These are phyloP conservation scores for Eulithis testata DNA, from an alignment of 2,888 invertebrate genomes.

Conservation along the genomic window DNA sequence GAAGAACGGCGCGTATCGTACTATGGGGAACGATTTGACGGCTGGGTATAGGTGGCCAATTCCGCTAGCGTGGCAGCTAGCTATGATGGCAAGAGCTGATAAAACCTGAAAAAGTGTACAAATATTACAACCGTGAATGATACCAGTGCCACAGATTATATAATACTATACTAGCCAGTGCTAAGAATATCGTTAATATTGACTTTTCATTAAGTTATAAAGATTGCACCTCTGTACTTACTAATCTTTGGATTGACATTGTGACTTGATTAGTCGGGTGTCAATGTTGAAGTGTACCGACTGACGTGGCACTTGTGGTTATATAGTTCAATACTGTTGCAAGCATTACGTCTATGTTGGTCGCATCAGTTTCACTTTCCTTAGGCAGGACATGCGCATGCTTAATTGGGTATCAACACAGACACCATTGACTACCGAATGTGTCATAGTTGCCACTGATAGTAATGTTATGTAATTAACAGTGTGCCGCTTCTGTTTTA, in stretches of 20 bases:
- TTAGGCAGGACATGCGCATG: conserved; percentile 75
- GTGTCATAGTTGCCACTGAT: conserved; percentile 63
- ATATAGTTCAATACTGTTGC: conserved; percentile 83
- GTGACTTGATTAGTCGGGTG: conserved; percentile 70
- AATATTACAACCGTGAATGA: neutral
- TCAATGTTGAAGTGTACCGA: conserved; percentile 70
- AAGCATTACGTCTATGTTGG: conserved; percentile 74
- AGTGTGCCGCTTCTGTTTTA: conserved; percentile 19
- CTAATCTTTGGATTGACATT: conserved; percentile 73
- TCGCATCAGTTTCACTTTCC: conserved; percentile 79
- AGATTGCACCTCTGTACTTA: conserved; percentile 52
- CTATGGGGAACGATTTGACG: conserved; percentile 68
- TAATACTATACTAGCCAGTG: too few species aligned
- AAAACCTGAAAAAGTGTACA: conserved; percentile 58
- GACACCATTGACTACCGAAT: conserved; percentile 71
- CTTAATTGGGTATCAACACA: conserved; percentile 71
- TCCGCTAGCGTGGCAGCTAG: conserved; percentile 75
- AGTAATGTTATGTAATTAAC: conserved; percentile 70
- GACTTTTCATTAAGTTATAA: neutral
- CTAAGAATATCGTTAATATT: too few species aligned
- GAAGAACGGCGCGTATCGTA: conserved; percentile 78
- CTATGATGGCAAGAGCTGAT: conserved; percentile 64
- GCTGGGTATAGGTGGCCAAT: conserved; percentile 67
- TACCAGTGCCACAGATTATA: too few species aligned
- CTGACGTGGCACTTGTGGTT: conserved; percentile 71